Percentiles rank a stretch among this genome's conserved stretches.
Evolutionary conservation across 2,113 vertebrate genomes (phyloP).

Genomic region (Platysteira castanea): DNA sequence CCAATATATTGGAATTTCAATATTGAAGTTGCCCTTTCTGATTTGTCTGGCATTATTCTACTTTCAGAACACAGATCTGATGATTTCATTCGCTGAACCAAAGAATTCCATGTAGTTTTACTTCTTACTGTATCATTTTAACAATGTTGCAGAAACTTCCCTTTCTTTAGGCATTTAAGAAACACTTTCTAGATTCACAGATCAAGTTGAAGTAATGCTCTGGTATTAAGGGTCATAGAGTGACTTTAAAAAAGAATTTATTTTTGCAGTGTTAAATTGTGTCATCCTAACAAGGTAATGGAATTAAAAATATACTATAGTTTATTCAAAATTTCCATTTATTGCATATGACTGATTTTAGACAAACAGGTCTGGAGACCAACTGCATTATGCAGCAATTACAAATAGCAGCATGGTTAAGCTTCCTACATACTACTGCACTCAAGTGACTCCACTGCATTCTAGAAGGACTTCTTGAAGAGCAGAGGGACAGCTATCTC

Average conservation of each 20-base stretch:
- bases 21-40: not conserved
- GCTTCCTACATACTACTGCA: not conserved
- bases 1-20: not conserved
- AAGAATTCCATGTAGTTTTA: not conserved
- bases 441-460: not conserved
- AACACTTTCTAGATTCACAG: not conserved
- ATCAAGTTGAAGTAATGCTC: slow-evolving; percentile 13
- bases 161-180: not conserved
- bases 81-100: not conserved
- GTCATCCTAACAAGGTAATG: not conserved
- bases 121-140: not conserved
- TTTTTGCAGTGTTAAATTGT: not conserved
- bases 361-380: not conserved
- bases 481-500: not conserved
- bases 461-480: not conserved
- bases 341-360: not conserved
- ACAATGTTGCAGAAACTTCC: not conserved
- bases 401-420: not conserved
- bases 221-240: not conserved
- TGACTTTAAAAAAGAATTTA: not conserved
- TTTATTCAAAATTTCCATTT: not conserved
- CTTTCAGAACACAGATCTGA: not conserved
- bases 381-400: not conserved
- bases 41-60: not conserved
- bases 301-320: not conserved